These are phyloP conservation scores for Ameiurus melas DNA, from an alignment of 2,113 vertebrate genomes.

Conservation along the genomic window DNA sequence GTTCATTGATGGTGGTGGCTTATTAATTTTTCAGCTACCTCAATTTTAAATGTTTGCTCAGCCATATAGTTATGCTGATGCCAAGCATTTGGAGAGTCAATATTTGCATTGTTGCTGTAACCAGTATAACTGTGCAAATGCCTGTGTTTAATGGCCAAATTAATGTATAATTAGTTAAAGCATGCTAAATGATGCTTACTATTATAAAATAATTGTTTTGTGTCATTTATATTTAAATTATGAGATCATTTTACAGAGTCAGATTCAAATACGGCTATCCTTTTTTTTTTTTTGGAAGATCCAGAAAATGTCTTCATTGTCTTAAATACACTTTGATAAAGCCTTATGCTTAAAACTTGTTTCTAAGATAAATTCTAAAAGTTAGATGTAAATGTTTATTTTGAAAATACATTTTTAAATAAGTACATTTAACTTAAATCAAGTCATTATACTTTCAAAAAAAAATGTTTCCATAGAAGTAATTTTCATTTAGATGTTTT, in stretches of 20 bases:
- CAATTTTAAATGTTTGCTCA: constrained; percentile 64
- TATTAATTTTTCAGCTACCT: constrained; percentile 65
- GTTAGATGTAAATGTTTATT: not conserved
- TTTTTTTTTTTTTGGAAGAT: not conserved
- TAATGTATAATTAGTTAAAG: not conserved
- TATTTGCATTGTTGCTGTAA: constrained; percentile 59
- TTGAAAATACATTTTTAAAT: not conserved
- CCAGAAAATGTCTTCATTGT: not conserved
- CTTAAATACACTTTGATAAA: not conserved
- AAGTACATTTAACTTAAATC: not conserved
- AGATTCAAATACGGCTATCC: not conserved
- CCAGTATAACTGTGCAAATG: not conserved
- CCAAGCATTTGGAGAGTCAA: constrained; percentile 62
- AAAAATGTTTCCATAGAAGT: too few species aligned
- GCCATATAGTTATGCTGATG: constrained; percentile 66
- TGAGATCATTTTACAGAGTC: not conserved
- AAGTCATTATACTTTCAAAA: too few species aligned
- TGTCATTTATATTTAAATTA: not conserved
- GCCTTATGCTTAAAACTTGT: not conserved
- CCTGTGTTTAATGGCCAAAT: too few species aligned
- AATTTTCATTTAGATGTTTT: too few species aligned
- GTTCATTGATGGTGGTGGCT: constrained; percentile 51
- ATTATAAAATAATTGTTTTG: not conserved
- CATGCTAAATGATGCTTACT: not conserved
- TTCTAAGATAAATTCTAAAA: not conserved